A percentile compares a stretch with the other conserved stretches of the same genome.
phyloP scores from a whole-genome alignment of 1,140 invertebrate genomes.

The Nymphalis io region DNA sequence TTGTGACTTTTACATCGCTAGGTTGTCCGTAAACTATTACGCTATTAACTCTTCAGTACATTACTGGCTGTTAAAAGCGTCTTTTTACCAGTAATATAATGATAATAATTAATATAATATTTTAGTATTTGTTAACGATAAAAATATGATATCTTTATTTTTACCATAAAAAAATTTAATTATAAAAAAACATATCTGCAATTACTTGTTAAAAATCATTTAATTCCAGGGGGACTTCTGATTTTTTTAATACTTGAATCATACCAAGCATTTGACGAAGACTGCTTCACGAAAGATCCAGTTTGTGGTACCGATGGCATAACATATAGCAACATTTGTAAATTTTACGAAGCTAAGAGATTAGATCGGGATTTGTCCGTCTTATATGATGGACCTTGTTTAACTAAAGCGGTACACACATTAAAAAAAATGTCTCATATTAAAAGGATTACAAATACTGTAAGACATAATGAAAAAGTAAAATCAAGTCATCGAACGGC shows the following conservation, averaged over 20 bases:
- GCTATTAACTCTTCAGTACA: no score
- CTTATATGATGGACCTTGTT: constrained; percentile 2
- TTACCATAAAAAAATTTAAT: no score
- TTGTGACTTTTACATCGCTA: no score
- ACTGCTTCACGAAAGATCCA: neutral
- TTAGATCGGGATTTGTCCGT: constrained; percentile 1
- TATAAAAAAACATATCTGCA: no score
- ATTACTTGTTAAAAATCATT: neutral
- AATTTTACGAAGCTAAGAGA: neutral
- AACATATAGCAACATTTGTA: constrained; percentile 11
- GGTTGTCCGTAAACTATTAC: no score
- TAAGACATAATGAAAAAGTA: neutral
- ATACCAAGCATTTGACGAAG: neutral
- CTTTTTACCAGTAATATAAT: no score
- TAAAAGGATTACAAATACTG: neutral
- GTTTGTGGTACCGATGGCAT: constrained; percentile 9
- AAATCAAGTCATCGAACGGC: neutral
- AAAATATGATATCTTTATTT: no score
- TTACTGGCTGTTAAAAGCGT: no score
- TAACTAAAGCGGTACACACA: neutral
- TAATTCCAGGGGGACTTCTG: neutral
- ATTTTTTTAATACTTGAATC: neutral
- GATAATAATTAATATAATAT: no score
- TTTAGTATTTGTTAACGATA: no score
- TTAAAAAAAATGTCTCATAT: neutral